These are phyloP conservation scores for Germaria angustata DNA, from an alignment of 2,888 invertebrate genomes.

Conservation along the genomic window DNA sequence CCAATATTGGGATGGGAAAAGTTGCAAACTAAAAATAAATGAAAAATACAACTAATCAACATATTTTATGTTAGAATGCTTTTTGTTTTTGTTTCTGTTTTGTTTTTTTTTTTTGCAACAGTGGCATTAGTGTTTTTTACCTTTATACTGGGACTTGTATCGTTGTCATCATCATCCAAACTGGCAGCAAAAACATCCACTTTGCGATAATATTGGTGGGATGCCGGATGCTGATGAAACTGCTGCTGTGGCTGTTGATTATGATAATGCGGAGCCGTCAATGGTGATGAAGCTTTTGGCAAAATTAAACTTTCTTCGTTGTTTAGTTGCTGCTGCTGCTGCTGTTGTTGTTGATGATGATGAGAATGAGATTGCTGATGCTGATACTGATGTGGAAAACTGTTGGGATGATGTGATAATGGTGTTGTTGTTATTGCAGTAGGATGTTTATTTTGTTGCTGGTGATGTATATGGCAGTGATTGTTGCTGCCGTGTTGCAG, in stretches of 20 bases:
- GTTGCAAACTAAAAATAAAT: constrained; percentile 9
- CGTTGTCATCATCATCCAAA: constrained; percentile 63
- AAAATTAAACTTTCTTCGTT: constrained; percentile 51
- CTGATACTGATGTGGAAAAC: constrained; percentile 27
- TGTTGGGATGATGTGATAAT: constrained; percentile 32
- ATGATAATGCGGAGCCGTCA: constrained; percentile 45
- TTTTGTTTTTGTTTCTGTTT: not conserved
- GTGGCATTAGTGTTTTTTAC: constrained; percentile 40
- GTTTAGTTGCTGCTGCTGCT: constrained; percentile 33
- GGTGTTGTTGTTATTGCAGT: constrained; percentile 20
- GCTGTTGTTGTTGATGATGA: constrained; percentile 2
- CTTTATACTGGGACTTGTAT: constrained; percentile 65
- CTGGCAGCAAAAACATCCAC: constrained; percentile 59
- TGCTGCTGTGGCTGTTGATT: constrained; percentile 32
- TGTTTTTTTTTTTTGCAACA: not conserved
- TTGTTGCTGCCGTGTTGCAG: constrained; percentile 5
- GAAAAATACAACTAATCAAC: constrained; percentile 53
- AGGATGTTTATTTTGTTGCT: constrained; percentile 18
- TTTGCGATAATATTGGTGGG: constrained; percentile 60
- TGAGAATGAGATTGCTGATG: constrained; percentile 17
- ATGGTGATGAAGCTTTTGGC: constrained; percentile 43
- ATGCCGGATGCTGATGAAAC: constrained; percentile 8
- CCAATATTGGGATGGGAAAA: not conserved
- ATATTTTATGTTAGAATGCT: not conserved
- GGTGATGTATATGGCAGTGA: constrained; percentile 37